phyloP scores from a whole-genome alignment of 2,113 vertebrate species.

The Oxyura jamaicensis region DNA sequence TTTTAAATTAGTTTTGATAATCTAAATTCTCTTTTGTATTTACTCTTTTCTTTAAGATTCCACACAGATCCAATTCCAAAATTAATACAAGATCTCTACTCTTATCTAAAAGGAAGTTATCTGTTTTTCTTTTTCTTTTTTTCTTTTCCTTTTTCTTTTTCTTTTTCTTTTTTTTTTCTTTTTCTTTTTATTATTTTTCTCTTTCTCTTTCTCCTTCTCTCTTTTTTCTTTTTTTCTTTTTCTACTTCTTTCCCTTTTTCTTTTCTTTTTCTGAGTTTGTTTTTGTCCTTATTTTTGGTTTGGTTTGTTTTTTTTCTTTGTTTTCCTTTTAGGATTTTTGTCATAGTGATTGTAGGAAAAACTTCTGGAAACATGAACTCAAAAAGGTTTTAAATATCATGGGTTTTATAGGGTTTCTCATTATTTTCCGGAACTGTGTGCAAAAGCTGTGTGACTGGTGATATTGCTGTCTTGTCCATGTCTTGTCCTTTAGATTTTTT shows the following conservation, averaged over 20 bases:
- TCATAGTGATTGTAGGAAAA: neutral
- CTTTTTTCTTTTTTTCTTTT: too few relatives aligned
- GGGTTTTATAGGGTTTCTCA: neutral
- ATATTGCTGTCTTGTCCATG: neutral
- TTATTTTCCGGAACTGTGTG: neutral
- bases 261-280: too few relatives aligned
- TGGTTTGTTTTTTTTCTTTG: neutral
- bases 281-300: too few relatives aligned
- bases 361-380: neutral
- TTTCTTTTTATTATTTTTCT: too few relatives aligned
- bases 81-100: neutral
- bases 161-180: too few relatives aligned
- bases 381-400: neutral
- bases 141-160: neutral
- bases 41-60: neutral
- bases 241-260: too few relatives aligned
- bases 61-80: accelerated
- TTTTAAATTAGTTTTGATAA: neutral
- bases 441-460: neutral
- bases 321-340: neutral
- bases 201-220: too few relatives aligned
- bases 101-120: neutral
- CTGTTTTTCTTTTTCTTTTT: too few relatives aligned
- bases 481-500: conserved; percentile 38
- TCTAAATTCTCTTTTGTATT: neutral